A percentile compares a stretch with the other conserved stretches of the same genome.
These are phyloP conservation scores for Nymphalis urticae DNA, from an alignment of 2,888 invertebrate species.

Conservation along the genomic window DNA sequence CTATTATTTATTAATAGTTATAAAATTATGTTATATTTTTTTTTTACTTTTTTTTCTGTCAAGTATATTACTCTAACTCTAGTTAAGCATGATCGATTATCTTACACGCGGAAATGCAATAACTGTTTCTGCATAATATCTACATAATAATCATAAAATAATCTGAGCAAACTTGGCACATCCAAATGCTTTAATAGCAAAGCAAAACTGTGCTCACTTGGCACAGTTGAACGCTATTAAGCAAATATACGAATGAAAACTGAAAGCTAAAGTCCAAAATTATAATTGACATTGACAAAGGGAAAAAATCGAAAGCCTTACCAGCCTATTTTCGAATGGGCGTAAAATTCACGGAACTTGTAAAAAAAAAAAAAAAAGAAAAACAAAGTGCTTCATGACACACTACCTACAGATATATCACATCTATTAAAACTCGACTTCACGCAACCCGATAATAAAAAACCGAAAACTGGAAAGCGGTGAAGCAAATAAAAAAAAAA, in stretches of 20 bases:
- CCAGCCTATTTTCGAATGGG: background rate
- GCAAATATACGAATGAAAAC: constrained; percentile 4
- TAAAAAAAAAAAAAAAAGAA: background rate
- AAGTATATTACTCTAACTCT: too few species aligned
- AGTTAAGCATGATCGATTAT: too few species aligned
- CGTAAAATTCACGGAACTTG: background rate
- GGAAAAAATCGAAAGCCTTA: background rate
- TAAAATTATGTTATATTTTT: too few species aligned
- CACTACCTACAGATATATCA: background rate
- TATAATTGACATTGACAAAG: background rate
- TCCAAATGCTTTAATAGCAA: background rate
- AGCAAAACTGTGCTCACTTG: background rate
- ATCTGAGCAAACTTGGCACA: constrained; percentile 6
- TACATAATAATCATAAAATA: background rate
- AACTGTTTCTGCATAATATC: background rate
- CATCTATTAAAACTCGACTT: constrained; percentile 11
- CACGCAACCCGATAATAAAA: constrained; percentile 33
- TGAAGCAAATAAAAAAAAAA: constrained; percentile 27
- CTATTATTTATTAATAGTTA: too few species aligned
- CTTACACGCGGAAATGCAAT: too few species aligned
- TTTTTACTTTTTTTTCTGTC: too few species aligned
- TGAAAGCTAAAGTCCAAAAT: background rate
- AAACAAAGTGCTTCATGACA: background rate
- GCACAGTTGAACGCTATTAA: constrained; percentile 2
- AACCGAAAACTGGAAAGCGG: constrained; percentile 20